Conservation (phyloP, 2,113 vertebrate genomes). For the Nycticorax nycticorax region DNA sequence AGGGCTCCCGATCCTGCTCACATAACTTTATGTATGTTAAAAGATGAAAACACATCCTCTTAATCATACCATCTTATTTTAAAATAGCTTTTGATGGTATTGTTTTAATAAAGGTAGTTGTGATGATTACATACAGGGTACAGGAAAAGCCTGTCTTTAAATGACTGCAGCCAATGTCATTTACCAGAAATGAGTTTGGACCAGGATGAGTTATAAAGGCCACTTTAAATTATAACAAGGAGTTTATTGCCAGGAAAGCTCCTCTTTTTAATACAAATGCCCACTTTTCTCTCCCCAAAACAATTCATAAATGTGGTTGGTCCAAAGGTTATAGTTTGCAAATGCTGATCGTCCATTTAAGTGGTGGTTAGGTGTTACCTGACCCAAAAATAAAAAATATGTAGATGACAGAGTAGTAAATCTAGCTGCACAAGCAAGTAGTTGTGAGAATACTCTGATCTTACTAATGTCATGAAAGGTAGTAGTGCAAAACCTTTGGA, state of each 20-base stretch:
- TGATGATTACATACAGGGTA: background rate
- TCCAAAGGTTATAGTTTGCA: background rate
- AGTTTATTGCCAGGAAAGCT: background rate
- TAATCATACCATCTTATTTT: background rate
- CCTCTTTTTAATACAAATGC: background rate
- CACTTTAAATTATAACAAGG: background rate
- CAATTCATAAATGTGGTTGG: background rate
- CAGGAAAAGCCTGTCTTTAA: constrained; percentile 18
- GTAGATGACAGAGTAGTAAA: background rate
- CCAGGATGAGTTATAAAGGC: background rate
- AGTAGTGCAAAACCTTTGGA: background rate
- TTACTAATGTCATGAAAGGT: background rate
- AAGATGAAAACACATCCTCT: constrained; percentile 16
- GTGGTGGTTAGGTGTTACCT: background rate
- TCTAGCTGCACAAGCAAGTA: background rate
- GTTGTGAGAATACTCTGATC: background rate
- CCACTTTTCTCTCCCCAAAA: background rate
- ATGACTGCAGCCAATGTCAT: background rate
- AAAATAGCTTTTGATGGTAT: background rate
- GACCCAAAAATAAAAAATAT: background rate
- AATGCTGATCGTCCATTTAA: background rate
- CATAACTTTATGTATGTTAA: background rate
- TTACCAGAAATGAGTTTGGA: constrained; percentile 37
- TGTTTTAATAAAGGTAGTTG: constrained; percentile 19
- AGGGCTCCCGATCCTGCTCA: background rate